Evolutionary conservation across 2,888 invertebrate species (phyloP).

Genomic region (Scaptomyza flava): DNA sequence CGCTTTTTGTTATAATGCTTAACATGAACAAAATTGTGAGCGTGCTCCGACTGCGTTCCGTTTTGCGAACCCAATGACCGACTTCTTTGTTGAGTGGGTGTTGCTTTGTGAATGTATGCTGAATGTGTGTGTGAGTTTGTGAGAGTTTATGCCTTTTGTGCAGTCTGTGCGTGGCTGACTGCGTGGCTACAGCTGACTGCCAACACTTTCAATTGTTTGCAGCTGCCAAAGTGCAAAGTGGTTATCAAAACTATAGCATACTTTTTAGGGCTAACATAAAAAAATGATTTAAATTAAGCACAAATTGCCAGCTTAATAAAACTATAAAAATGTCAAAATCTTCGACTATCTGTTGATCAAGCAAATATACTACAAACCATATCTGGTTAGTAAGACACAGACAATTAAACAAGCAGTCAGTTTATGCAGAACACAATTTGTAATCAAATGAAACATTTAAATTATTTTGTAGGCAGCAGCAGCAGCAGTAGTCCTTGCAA

Average conservation of each 20-base stretch:
- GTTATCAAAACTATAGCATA: constrained; percentile 18
- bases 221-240: too few relatives aligned
- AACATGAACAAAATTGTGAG: constrained; percentile 53
- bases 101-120: not conserved
- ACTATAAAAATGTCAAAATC: constrained; percentile 16
- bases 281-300: not conserved
- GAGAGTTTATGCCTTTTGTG: constrained; percentile 1
- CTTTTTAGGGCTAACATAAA: not conserved
- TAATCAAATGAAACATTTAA: constrained; percentile 80
- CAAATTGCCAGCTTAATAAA: not conserved
- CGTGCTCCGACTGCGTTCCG: constrained; percentile 54
- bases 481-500: constrained; percentile 4
- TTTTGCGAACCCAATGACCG: constrained; percentile 68
- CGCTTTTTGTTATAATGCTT: constrained; percentile 44
- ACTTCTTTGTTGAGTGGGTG: constrained; percentile 56
- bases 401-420: constrained; percentile 46
- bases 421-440: constrained; percentile 47
- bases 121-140: not conserved
- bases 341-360: constrained; percentile 23
- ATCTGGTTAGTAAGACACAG: constrained; percentile 17
- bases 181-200: constrained; percentile 34
- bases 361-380: not conserved
- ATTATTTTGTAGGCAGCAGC: constrained; percentile 69
- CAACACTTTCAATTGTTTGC: constrained; percentile 61
- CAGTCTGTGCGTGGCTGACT: constrained; percentile 38